These are phyloP conservation scores for Eremobia ochroleuca DNA, from an alignment of 2,888 invertebrate genomes.

Conservation along the genomic window DNA sequence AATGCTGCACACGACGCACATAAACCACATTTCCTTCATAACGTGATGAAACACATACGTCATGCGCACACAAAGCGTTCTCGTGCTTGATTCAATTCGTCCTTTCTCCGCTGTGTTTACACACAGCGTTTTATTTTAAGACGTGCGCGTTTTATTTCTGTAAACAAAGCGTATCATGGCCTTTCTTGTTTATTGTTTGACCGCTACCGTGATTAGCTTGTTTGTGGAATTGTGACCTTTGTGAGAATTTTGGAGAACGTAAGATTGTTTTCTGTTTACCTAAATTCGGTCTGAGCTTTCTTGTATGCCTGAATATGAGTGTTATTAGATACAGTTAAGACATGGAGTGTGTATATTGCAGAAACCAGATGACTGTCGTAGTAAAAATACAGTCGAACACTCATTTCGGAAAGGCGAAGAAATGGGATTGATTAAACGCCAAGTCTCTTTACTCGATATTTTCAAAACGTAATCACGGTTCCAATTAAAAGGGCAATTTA, in stretches of 20 bases:
- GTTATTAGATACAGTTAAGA: not conserved
- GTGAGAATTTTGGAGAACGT: constrained; percentile 24
- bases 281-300: not conserved
- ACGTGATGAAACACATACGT: constrained; percentile 28
- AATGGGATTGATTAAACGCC: too few relatives aligned
- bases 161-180: constrained; percentile 61
- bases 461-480: not conserved
- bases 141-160: constrained; percentile 57
- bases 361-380: not conserved
- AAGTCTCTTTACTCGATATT: not conserved
- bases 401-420: not conserved
- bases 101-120: constrained; percentile 61
- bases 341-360: not conserved
- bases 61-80: constrained; percentile 47
- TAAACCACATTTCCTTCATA: constrained; percentile 35
- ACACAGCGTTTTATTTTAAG: constrained; percentile 61
- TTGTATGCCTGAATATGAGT: not conserved
- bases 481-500: not conserved
- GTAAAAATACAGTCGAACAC: not conserved
- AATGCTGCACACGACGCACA: constrained; percentile 7
- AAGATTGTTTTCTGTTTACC: constrained; percentile 16
- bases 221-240: constrained; percentile 39
- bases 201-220: constrained; percentile 45
- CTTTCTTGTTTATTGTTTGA: constrained; percentile 59
- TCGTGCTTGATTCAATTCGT: constrained; percentile 54